phyloP scores from a whole-genome alignment of 2,888 invertebrate genomes.

The Archaeoteleia sp. region DNA sequence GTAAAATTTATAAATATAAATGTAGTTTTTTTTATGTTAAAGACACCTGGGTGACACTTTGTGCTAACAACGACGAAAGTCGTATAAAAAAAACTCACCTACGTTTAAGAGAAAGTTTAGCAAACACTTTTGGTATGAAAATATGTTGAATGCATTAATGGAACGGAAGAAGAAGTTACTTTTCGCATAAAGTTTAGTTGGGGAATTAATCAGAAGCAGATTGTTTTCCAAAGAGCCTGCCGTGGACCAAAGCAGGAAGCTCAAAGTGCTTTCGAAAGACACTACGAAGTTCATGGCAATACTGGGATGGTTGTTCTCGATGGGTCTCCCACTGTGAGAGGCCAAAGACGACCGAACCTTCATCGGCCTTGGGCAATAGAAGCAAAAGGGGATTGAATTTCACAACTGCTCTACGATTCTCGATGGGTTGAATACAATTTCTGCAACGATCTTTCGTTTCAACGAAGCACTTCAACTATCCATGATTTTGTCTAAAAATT shows the following conservation, averaged over 20 bases:
- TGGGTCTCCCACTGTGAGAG: conserved; percentile 16
- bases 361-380: conserved; percentile 33
- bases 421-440: conserved; percentile 47
- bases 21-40: too few relatives aligned
- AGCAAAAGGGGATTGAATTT: conserved; percentile 49
- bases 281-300: conserved; percentile 23
- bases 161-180: background rate
- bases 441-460: conserved; percentile 40
- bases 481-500: too few relatives aligned
- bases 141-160: background rate
- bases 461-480: too few relatives aligned
- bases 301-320: conserved; percentile 30
- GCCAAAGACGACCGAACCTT: conserved; percentile 19
- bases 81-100: too few relatives aligned
- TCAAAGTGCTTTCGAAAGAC: conserved; percentile 43
- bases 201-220: conserved; percentile 35
- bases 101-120: too few relatives aligned
- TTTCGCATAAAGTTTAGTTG: conserved; percentile 13
- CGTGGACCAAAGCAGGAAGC: conserved; percentile 28
- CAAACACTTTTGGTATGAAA: background rate
- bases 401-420: conserved; percentile 43
- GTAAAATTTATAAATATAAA: too few relatives aligned
- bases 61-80: too few relatives aligned
- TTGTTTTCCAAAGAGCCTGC: conserved; percentile 39
- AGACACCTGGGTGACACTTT: too few relatives aligned